Evolutionary conservation across 1,140 invertebrate species (phyloP).

Genomic region (Holotrichia oblita): DNA sequence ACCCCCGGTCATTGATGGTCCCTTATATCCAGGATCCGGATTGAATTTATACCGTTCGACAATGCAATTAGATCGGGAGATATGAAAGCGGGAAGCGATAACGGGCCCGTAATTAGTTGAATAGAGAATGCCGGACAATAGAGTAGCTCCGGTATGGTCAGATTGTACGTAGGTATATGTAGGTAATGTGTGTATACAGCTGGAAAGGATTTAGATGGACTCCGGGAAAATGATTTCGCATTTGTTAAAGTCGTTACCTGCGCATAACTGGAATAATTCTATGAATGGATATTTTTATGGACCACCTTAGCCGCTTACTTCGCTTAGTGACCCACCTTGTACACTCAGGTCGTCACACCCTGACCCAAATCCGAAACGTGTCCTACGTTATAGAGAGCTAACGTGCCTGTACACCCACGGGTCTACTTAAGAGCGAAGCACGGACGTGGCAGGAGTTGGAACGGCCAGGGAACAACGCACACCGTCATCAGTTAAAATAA

Average conservation of each 20-base stretch:
- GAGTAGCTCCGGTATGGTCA: neutral
- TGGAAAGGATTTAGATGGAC: too few species aligned
- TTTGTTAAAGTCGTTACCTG: too few species aligned
- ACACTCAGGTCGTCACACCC: too few species aligned
- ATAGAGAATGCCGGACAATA: neutral
- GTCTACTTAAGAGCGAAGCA: neutral
- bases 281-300: too few species aligned
- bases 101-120: constrained; percentile 1
- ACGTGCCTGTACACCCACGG: neutral
- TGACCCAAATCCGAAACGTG: too few species aligned
- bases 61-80: constrained; percentile 23
- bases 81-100: neutral
- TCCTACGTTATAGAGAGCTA: too few species aligned
- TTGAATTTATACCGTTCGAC: constrained; percentile 17
- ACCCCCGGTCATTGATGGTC: neutral
- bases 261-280: too few species aligned
- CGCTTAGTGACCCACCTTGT: too few species aligned
- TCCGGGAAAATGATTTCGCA: too few species aligned
- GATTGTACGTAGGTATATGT: neutral
- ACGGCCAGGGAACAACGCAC: neutral
- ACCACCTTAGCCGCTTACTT: too few species aligned
- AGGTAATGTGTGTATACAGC: too few species aligned
- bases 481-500: constrained; percentile 51
- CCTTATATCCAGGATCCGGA: neutral
- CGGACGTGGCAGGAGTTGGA: too few species aligned